Evolutionary conservation across 2,797 vertebrate genomes (phyloP), one percentile per base, ranked within the genome.

Genomic region (Eleutherodactylus coqui): DNA sequence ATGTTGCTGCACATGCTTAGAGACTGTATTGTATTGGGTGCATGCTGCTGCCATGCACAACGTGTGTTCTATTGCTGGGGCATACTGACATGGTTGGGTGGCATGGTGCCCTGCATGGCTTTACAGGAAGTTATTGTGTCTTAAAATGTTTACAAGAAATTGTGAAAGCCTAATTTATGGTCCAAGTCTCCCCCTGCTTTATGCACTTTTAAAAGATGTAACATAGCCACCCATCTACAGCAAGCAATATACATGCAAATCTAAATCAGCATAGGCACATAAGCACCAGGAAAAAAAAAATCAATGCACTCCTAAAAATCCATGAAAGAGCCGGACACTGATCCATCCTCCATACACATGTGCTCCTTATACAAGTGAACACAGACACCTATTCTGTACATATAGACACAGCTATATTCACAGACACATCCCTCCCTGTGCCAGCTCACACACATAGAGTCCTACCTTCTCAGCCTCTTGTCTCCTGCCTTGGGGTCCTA

Each of bases 81-180:
- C n/a, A 21, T 27, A 29, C 77, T 62, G 80, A 53, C 62, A 55
- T 19, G 81, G 69, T 38, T 58, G 34, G 24, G 81, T 45, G 64
- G 55, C 76, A 60, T 49, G 14, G 27, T 69, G 38, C 51, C 58
- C 51, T 75, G 82, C 38, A 43, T 47, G 51, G 62, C 55, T 76
- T 86, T 82, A 62, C 85, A 60, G 72, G 60, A 87, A 86, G 53
- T 86, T 86, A 70, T 86, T 81, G 41, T 60, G 77, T 75, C 69
- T 86, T 75, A 60, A 73, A 75, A 81, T 80, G 69, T 81, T 85
- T 55, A 75, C 67, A 75, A 75, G 70, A 62, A 43, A 79, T 73
- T 47, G 53, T 75, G 41, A 81, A 17, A 11, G 27, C 55, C 17
- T 51, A 47, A 58, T 73, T 29, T 72, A 43, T 0, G 53, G 73